A percentile compares a stretch with the other conserved stretches of the same genome.
Evolutionary conservation across 2,888 invertebrate species (phyloP).

Genomic region (Hirudinaria manillensis): DNA sequence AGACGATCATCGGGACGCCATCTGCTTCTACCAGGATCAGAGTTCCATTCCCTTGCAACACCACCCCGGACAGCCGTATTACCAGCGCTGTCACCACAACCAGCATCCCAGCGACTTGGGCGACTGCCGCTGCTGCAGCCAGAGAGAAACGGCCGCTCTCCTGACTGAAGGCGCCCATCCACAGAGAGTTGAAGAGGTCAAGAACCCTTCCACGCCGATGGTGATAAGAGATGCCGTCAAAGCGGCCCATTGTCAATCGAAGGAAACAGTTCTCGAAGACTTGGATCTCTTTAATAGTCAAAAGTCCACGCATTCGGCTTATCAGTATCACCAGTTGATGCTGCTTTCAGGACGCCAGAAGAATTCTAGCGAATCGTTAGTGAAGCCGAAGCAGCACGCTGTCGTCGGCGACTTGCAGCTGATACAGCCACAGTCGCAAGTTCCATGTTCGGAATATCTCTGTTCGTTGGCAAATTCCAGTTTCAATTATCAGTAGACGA

Average conservation of each 20-base stretch:
- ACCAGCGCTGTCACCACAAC: neutral
- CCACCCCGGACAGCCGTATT: neutral
- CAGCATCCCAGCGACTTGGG: neutral
- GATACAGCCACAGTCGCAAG: too few species aligned
- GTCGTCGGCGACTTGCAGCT: too few species aligned
- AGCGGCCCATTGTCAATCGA: neutral
- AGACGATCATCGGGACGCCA: neutral
- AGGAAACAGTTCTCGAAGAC: neutral
- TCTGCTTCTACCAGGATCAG: neutral
- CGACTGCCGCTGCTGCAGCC: neutral
- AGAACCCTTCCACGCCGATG: slow-evolving; percentile 10
- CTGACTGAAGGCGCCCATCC: neutral
- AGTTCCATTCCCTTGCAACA: slow-evolving; percentile 5
- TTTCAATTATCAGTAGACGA: too few species aligned
- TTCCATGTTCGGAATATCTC: too few species aligned
- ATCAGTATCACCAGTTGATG: neutral
- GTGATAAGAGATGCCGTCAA: slow-evolving; percentile 12
- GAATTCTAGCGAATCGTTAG: too few species aligned
- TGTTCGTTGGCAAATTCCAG: too few species aligned
- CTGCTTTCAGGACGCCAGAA: neutral
- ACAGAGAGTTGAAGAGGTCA: neutral
- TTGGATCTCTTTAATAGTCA: neutral
- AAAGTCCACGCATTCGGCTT: neutral
- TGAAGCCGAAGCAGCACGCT: neutral
- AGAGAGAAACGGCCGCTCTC: neutral